Conservation (phyloP, 2,888 invertebrate species). For the Leptothorax acervorum region DNA sequence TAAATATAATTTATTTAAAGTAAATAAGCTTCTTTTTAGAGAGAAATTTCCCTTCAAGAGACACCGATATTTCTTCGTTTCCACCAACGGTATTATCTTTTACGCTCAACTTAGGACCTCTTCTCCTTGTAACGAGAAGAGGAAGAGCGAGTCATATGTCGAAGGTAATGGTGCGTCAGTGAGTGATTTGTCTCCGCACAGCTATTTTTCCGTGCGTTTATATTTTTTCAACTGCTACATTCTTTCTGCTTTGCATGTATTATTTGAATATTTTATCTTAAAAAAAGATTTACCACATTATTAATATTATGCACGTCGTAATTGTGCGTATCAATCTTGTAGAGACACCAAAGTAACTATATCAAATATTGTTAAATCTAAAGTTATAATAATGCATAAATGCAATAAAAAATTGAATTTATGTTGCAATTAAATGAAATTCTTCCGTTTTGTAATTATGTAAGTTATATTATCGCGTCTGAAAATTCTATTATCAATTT, state of each 20-base stretch:
- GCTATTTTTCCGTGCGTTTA: slow-evolving; percentile 44
- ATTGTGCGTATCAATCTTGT: not conserved
- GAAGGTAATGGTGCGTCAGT: slow-evolving; percentile 68
- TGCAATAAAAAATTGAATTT: not conserved
- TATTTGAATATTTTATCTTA: slow-evolving; percentile 36
- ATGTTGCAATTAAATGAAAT: not conserved
- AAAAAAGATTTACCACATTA: not conserved
- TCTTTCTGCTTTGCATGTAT: slow-evolving; percentile 14
- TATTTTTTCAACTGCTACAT: slow-evolving; percentile 38
- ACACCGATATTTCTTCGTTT: slow-evolving; percentile 59
- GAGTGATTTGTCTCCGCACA: slow-evolving; percentile 62
- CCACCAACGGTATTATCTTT: slow-evolving; percentile 59
- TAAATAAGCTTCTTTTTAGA: slow-evolving; percentile 48
- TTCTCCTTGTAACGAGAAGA: slow-evolving; percentile 58
- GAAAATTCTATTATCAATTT: slow-evolving; percentile 15
- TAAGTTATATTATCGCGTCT: not conserved
- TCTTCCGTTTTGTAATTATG: not conserved
- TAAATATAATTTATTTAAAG: slow-evolving; percentile 29
- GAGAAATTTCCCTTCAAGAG: slow-evolving; percentile 53
- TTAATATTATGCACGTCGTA: not conserved
- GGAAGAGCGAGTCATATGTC: slow-evolving; percentile 63
- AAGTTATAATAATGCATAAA: not conserved
- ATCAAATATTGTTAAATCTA: not conserved
- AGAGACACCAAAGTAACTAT: not conserved
- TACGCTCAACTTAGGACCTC: slow-evolving; percentile 53